phyloP scores from a whole-genome alignment of 1,140 invertebrate species.

The Zaprionus nigranus region DNA sequence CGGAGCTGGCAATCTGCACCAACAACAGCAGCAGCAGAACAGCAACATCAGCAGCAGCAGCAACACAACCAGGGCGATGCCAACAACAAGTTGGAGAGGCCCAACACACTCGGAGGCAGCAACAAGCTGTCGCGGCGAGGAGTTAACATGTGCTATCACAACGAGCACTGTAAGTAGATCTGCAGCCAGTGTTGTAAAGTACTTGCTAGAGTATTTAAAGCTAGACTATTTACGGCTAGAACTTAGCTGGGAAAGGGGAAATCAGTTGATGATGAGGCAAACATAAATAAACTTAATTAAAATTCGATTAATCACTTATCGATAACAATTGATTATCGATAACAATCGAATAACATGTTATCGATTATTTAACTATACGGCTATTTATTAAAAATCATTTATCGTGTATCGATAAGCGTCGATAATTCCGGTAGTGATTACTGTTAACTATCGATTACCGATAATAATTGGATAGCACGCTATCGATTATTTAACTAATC shows the following conservation, averaged over 20 bases:
- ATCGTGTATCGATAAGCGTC: too few species aligned
- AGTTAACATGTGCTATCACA: constrained; percentile 88
- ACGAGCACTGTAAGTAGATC: constrained; percentile 88
- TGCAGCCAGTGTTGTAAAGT: constrained; percentile 2
- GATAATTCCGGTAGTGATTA: too few species aligned
- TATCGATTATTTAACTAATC: not conserved
- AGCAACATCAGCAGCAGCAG: constrained; percentile 43
- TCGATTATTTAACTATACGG: not conserved
- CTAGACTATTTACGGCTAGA: not conserved
- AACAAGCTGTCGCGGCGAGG: constrained; percentile 89
- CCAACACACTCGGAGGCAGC: constrained; percentile 89
- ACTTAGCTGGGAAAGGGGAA: constrained; percentile 7
- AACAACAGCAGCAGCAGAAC: constrained; percentile 36
- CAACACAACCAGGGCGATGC: constrained; percentile 56
- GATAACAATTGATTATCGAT: not conserved
- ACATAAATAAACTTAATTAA: not conserved
- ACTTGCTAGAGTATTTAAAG: constrained; percentile 23
- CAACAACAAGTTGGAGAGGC: constrained; percentile 88
- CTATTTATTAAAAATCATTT: too few species aligned
- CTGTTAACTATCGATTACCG: not conserved
- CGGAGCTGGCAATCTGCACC: constrained; percentile 17
- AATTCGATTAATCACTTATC: not conserved
- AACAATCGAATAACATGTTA: not conserved
- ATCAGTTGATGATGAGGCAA: not conserved
- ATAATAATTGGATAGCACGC: not conserved